Conservation (phyloP, 2,888 invertebrate species). For the Operophtera brumata region DNA sequence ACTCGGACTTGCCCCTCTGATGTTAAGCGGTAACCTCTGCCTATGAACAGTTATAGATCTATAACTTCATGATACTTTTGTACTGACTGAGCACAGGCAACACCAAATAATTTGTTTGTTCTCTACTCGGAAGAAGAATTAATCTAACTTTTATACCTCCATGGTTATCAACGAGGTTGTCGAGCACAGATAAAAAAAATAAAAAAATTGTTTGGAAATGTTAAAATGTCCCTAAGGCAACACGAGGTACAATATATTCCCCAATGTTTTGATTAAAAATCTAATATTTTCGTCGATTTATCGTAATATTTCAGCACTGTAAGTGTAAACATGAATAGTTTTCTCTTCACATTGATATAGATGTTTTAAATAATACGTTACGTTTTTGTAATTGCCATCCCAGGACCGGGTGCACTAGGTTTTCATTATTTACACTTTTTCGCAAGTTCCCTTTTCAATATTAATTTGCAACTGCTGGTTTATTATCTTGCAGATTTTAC, state of each 20-base stretch:
- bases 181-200: no score
- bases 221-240: conserved; percentile 25
- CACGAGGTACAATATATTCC: conserved; percentile 52
- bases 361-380: not conserved
- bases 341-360: not conserved
- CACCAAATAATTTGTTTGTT: conserved; percentile 15
- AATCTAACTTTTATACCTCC: no score
- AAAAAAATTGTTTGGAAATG: conserved; percentile 20
- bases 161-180: no score
- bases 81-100: not conserved
- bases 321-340: not conserved
- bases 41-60: no score
- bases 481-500: conserved; percentile 31
- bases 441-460: conserved; percentile 12
- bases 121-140: no score
- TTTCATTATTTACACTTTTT: conserved; percentile 33
- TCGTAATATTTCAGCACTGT: not conserved
- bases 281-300: conserved; percentile 19
- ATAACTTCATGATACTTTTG: no score
- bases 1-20: no score
- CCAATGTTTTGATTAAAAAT: conserved; percentile 48
- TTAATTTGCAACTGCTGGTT: conserved; percentile 1
- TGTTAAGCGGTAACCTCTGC: no score
- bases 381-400: conserved; percentile 22
- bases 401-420: conserved; percentile 38